phyloP scores from a whole-genome alignment of 2,888 invertebrate genomes.

The Drosophila melanocephala region DNA sequence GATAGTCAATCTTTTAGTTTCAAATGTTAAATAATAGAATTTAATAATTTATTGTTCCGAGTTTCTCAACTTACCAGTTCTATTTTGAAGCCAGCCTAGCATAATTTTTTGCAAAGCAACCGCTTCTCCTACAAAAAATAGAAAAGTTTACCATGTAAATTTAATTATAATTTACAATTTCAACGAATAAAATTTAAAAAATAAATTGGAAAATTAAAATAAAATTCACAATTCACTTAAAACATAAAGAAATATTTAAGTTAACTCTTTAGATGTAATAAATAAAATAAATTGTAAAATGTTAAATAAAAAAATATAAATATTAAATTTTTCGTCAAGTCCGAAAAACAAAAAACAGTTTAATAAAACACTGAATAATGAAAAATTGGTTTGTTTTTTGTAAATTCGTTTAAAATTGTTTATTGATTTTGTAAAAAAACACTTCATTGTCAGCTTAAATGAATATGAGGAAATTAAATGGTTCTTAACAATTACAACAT shows the following conservation, averaged over 20 bases:
- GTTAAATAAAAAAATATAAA: not conserved
- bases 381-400: not conserved
- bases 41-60: no score
- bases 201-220: not conserved
- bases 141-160: not conserved
- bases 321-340: not conserved
- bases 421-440: not conserved
- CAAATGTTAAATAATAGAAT: not conserved
- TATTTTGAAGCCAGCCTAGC: no score
- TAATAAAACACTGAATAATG: no score
- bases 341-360: no score
- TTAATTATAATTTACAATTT: not conserved
- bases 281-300: not conserved
- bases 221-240: not conserved
- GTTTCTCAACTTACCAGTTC: not conserved
- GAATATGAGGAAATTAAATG: no score
- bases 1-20: constrained; percentile 35
- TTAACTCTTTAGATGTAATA: not conserved
- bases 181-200: no score
- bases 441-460: not conserved
- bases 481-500: not conserved
- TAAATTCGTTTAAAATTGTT: not conserved
- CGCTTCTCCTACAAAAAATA: not conserved
- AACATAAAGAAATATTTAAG: not conserved
- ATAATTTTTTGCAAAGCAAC: not conserved